Base-by-base conservation (phyloP, 2,113 vertebrate genomes). In the Indicator maculatus region DNA sequence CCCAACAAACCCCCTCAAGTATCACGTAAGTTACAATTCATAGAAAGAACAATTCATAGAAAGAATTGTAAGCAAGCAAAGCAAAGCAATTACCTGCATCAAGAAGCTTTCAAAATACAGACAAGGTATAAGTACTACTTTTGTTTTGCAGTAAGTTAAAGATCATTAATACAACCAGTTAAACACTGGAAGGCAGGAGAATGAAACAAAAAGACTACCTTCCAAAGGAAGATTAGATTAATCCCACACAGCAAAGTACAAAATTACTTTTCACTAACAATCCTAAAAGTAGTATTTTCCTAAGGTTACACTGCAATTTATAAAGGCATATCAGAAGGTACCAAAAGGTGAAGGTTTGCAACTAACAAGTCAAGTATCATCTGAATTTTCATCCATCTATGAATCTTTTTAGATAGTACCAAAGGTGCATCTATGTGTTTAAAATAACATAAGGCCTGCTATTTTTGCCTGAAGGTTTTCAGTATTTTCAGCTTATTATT, bases 401-500 rank as follows among this genome's bases (percentile, higher is more conserved):
- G 3, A 81, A 47, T 65, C 53, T 38, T 69, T 38, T 65, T 56
- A 52, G 14, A 26, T 50, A 44, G 26, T 69, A 53, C 30, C 28
- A 61, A 38, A 61, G 27, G 72, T 71, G 30, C 55, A 65, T 4
- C n/a, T 31, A 21, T 6, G 8, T 58, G 67, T 84, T 81, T 75
- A 60, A 84, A 61, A 76, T 59, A 44, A 19, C 7, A 18, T 45
- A 80, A 72, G 71, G 53, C 9, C 86, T 69, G 47, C 86, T 64
- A 31, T 14, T 66, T 69, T 70, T 71, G 83, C 66, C 87, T 93
- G 80, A 47, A 96, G 20, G 23, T 26, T 83, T 65, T 67, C 28
- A 55, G 93, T 95, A 92, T 73, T 91, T 94, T 83, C 60, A 95
- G 80, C 60, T 93, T 95, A 93, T 95, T 96, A 96, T 95, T 96